Evolutionary conservation across 2,797 vertebrate species (phyloP), one percentile per base, ranked within the genome.

Genomic region (Neopelma chrysocephalum): DNA sequence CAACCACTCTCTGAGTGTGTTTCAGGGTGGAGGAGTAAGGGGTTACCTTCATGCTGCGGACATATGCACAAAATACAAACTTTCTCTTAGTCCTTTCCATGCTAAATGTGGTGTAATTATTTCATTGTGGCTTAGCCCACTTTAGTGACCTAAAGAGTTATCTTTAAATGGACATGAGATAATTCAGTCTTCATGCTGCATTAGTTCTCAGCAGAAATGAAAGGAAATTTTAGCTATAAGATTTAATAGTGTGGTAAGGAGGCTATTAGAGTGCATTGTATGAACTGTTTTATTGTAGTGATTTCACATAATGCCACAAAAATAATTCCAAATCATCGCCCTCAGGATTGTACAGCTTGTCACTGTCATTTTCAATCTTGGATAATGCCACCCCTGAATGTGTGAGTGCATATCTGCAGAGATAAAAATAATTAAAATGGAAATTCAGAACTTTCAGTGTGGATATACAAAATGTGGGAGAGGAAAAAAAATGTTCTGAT

Each of bases 161-260:
- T 88, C 86, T 91, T 68, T 81, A 95, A 95, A 93, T 71, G 92
- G 73, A 78, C 71, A 66, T 18, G 27, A 92, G 90, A 85, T 89
- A 95, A 97, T 96, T 95, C 89, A 94, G 5, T 89, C 73, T 96
- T 94, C 86, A 95, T 90, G 92, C 94, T 82, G 57, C 85, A 90
- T 95, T 96, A 87, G 53, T 86, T 94, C 82, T 94, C 76, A 96
- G 79, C 60, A 95, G 93, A 96, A 96, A 94, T 54, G 72, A 45
- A 87, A 92, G 31, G 18, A 88, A 86, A 45, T 75, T 87, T 87
- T 76, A 53, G 60, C 90, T 86, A 80, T 20, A 82, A 66, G n/a
- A 83, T 65, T 91, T 81, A 94, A 83, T 72, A 94, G 16, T 10
- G 47, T 95, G 69, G 61, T 92, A 90, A 94, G 87, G 51, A 87